Base-by-base conservation (phyloP, 2,797 vertebrate species). In the Lithobates pipiens region DNA sequence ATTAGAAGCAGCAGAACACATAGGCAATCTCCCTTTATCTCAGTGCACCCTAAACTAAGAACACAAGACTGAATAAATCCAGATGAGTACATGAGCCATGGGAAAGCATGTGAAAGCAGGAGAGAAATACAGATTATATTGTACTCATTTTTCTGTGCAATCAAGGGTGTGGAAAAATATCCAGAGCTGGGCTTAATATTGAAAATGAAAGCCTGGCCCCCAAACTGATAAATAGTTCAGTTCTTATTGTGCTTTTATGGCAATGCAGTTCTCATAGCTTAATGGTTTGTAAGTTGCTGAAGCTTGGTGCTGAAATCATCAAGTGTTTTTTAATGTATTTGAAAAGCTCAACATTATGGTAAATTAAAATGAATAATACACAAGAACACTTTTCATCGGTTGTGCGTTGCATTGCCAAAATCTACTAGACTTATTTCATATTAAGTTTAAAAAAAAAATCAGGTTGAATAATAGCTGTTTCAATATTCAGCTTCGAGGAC, bases 51-150 rank as follows among this genome's bases (percentile, higher is more conserved):
- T 61, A 83, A 57, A 83, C 78, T 70, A 75, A 63, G 65, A 79
- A 75, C 61, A 69, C 34, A 77, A 82, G 79, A 39, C 54, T 65
- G 85, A 87, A 83, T 83, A 81, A 87, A 83, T 87, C 85, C 85
- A 87, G 85, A 83, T 87, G 85, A 83, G 32, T 78, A 69, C 77
- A 74, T 73, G 54, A 39, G 83, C 23, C 76, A 83, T 87, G 76
- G 85, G 76, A 79, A 87, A 81, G 68, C 63, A 81, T 36, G 68
- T 27, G 82, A 82, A 72, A 50, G 7, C 21, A 36, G 77, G 75
- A 65, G 63, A 39, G 78, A 72, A 70, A 57, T 75, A 10, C 76
- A 75, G 50, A 83, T 76, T 73, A 67, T 42, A 83, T 74, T 68
- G 54, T 79, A 39, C 80, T 83, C 69, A 83, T 83, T 70, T 79